These are phyloP conservation scores for Sebastes steindachneri DNA, from an alignment of 2,797 vertebrate genomes.

Conservation along the genomic window DNA sequence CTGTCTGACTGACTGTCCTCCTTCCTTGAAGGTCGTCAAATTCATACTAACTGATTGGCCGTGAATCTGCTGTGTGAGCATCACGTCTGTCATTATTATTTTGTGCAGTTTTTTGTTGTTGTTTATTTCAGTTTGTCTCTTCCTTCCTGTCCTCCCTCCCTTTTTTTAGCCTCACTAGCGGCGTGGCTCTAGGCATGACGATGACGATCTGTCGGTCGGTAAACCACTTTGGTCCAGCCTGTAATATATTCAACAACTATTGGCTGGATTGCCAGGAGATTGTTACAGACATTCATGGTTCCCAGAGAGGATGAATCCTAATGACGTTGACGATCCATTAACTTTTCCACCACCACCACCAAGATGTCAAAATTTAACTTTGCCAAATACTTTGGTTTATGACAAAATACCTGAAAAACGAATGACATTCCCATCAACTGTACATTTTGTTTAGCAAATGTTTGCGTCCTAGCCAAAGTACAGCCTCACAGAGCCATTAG, in stretches of 20 bases:
- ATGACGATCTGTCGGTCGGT: not conserved
- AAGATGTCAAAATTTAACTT: not conserved
- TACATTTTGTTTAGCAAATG: not conserved
- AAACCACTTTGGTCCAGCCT: not conserved
- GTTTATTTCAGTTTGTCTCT: not conserved
- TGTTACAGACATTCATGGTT: not conserved
- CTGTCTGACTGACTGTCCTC: conserved; percentile 10
- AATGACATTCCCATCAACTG: not conserved
- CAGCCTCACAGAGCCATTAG: not conserved
- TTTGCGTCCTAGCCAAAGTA: not conserved
- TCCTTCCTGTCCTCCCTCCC: not conserved
- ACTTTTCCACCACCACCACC: not conserved
- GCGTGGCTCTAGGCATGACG: not conserved
- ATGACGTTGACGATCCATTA: not conserved
- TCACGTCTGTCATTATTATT: not conserved
- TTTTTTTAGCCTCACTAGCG: not conserved
- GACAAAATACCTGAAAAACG: not conserved
- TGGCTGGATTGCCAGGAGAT: not conserved
- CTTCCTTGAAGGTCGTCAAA: not conserved
- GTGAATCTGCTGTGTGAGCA: not conserved
- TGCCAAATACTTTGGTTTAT: not conserved
- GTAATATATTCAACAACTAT: not conserved
- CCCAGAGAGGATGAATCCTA: not conserved
- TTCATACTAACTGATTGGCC: not conserved
- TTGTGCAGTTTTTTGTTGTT: not conserved